Conservation (phyloP, 2,113 vertebrate species). For the Phasianus colchicus region DNA sequence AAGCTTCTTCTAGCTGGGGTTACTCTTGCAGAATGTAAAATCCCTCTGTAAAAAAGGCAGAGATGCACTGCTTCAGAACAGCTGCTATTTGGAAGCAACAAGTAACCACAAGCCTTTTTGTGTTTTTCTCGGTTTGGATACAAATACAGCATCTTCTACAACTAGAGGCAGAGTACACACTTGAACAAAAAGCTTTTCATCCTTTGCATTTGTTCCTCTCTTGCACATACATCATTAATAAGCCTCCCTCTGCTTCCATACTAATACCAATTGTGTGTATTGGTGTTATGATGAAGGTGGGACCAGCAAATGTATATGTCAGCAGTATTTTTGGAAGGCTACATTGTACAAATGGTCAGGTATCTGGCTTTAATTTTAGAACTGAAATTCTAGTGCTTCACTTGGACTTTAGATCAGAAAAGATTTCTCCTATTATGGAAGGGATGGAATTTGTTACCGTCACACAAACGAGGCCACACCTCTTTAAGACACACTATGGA, state of each 20-base stretch:
- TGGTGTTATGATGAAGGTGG: background rate
- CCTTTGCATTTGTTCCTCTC: background rate
- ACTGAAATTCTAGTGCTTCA: background rate
- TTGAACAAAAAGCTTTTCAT: background rate
- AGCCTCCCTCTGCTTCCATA: background rate
- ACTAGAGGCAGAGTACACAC: background rate
- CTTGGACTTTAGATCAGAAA: background rate
- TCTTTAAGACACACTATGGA: background rate
- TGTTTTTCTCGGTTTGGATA: background rate
- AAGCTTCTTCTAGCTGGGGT: background rate
- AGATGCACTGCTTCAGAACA: background rate
- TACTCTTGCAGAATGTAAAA: background rate
- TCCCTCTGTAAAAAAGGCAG: background rate
- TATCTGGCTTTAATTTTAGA: background rate
- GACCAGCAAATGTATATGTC: background rate
- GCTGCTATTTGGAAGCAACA: background rate
- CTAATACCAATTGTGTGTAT: background rate
- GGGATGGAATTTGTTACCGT: background rate
- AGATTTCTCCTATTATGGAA: background rate
- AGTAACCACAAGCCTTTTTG: background rate
- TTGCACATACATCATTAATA: background rate
- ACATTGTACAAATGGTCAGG: background rate
- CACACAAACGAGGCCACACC: background rate
- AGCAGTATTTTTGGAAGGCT: background rate
- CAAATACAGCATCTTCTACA: background rate